phyloP scores from a whole-genome alignment of 2,888 invertebrate species.

The Phragmatobia fuliginosa region DNA sequence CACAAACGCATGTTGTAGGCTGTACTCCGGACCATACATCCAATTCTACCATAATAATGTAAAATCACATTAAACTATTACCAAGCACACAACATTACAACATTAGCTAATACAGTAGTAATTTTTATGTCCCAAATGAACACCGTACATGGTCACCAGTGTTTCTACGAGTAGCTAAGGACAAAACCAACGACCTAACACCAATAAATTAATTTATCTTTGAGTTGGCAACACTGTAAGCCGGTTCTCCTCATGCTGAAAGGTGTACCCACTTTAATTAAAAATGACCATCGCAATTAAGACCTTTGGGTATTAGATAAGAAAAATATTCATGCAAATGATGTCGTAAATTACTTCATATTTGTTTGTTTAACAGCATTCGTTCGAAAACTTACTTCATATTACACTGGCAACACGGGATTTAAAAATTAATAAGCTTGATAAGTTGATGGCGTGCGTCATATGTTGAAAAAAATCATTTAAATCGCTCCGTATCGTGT shows the following conservation, averaged over 20 bases:
- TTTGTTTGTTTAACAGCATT: constrained; percentile 41
- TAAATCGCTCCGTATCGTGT: constrained; percentile 41
- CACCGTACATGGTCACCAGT: constrained; percentile 60
- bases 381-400: constrained; percentile 28
- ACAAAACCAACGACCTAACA: constrained; percentile 63
- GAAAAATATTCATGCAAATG: constrained; percentile 54
- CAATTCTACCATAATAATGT: constrained; percentile 27
- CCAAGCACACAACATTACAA: constrained; percentile 46
- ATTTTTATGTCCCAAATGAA: constrained; percentile 60
- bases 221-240: constrained; percentile 48
- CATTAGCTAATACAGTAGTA: constrained; percentile 55
- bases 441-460: constrained; percentile 25
- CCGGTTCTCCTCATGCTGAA: constrained; percentile 48
- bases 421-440: constrained; percentile 32
- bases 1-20: constrained; percentile 20
- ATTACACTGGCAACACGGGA: constrained; percentile 15
- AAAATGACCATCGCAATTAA: constrained; percentile 54
- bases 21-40: constrained; percentile 18
- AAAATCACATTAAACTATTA: constrained; percentile 38
- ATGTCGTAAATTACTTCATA: constrained; percentile 33
- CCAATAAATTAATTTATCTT: constrained; percentile 67
- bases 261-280: constrained; percentile 51
- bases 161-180: constrained; percentile 55
- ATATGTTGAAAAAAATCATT: constrained; percentile 34
- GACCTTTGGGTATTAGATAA: constrained; percentile 51